phyloP scores from a whole-genome alignment of 2,888 invertebrate species.

The Timema podura region DNA sequence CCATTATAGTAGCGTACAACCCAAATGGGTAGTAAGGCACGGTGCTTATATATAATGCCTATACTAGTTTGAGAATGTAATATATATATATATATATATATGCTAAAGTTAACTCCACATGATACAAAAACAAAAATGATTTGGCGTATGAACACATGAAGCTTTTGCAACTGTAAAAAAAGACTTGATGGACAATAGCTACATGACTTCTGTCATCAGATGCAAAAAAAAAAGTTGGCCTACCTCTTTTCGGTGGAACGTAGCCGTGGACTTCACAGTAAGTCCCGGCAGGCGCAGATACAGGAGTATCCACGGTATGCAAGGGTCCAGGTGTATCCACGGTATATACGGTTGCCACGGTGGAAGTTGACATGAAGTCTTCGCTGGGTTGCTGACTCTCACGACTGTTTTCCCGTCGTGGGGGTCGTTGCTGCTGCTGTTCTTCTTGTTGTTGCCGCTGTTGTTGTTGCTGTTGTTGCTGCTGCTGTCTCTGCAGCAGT shows the following conservation, averaged over 20 bases:
- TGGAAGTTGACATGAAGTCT: constrained; percentile 32
- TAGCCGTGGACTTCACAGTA: constrained; percentile 58
- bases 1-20: too few relatives aligned
- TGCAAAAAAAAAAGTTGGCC: constrained; percentile 27
- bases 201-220: too few relatives aligned
- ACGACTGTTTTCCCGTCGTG: constrained; percentile 8
- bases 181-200: too few relatives aligned
- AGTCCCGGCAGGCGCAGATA: constrained; percentile 44
- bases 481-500: constrained; percentile 42
- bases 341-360: constrained; percentile 50
- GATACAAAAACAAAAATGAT: too few relatives aligned
- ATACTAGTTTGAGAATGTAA: too few relatives aligned
- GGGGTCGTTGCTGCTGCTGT: constrained; percentile 1
- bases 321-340: constrained; percentile 46
- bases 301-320: constrained; percentile 30
- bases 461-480: constrained; percentile 33
- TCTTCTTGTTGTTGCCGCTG: constrained; percentile 28
- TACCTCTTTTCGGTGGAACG: constrained; percentile 55
- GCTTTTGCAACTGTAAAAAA: too few relatives aligned
- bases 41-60: too few relatives aligned
- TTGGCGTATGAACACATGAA: too few relatives aligned
- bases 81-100: too few relatives aligned
- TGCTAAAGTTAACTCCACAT: too few relatives aligned
- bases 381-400: constrained; percentile 22
- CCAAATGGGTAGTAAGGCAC: too few relatives aligned